Evolutionary conservation across 2,888 invertebrate species (phyloP), one percentile per base, ranked within the genome.

Genomic region (Archips xylosteana): DNA sequence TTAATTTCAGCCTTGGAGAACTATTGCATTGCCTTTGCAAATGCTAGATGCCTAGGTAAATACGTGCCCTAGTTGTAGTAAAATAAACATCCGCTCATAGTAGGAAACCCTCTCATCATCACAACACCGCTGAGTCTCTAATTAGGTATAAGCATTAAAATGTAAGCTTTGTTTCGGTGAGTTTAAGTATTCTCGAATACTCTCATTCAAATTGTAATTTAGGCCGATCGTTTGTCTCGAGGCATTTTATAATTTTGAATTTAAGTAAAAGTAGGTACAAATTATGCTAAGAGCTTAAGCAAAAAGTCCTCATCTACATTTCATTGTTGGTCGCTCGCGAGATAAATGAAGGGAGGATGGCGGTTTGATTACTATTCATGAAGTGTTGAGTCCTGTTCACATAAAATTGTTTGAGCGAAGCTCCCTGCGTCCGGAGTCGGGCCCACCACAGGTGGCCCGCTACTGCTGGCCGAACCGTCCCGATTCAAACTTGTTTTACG

Each of bases 281-380:
- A 87, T 83, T 83, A 87, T 88, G 84, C 85, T 81, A 80, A 81
- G 78, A 83, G 85, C 85, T 88, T 87, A 69, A 86, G 86, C 85
- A 88, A 82, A 85, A 85, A 87, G 85, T 83, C 85, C 87, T 89
- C 87, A 88, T 90, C 88, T 89, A 87, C 88, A 90, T 90, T 90
- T 89, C 87, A 88, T 84, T 87, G 88, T 82, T 83, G 84, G 87
- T 81, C 82, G 85, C 82, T 82, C 79, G 82, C 77, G 82, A 87
- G 84, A 86, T 87, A 88, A 90, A 90, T 89, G 87, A 87, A 85
- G 83, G 83, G 80, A 80, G 83, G 86, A 81, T 82, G 82, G 84
- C 80, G 83, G 85, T 87, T 87, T 89, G 87, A 90, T 91, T 90
- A 90, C 87, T 90, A 89, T 89, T 87, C 88, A 90, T 90, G 88